These are phyloP conservation scores for Neosilurus hyrtlii DNA, from an alignment of 2,797 vertebrate species.

Conservation along the genomic window DNA sequence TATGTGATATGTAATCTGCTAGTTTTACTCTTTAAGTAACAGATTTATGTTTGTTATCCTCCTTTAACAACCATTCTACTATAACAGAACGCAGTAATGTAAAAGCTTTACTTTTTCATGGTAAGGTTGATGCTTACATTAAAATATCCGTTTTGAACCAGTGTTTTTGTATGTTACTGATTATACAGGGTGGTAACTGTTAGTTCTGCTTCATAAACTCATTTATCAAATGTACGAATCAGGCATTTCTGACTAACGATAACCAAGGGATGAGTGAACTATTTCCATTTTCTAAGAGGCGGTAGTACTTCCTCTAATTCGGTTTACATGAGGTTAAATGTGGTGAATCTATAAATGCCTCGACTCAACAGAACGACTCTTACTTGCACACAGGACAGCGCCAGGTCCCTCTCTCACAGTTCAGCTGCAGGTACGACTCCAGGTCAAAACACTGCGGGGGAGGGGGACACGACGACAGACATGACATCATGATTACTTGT, in stretches of 20 bases:
- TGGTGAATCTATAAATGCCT: not conserved
- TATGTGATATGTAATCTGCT: not conserved
- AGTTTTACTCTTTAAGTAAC: not conserved
- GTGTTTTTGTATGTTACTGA: not conserved
- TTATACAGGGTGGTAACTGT: not conserved
- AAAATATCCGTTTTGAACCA: not conserved
- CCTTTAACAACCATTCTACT: not conserved
- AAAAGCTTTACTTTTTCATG: not conserved
- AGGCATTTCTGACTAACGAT: not conserved
- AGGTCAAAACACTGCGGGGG: constrained; percentile 86
- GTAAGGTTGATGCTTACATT: not conserved
- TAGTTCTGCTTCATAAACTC: not conserved
- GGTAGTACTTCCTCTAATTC: constrained; percentile 3
- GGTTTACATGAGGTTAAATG: not conserved
- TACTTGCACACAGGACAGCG: constrained; percentile 98
- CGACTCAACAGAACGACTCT: constrained; percentile 47
- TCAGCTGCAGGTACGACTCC: constrained; percentile 94
- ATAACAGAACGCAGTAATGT: not conserved
- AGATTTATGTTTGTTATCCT: not conserved
- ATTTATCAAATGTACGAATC: not conserved
- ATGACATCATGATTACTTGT: not conserved
- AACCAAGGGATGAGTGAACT: not conserved
- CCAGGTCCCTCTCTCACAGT: constrained; percentile 95
- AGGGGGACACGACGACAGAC: constrained; percentile 12
- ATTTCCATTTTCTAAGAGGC: not conserved